Conservation (phyloP, 2,113 vertebrate species). For the Leptocoma aspasia region DNA sequence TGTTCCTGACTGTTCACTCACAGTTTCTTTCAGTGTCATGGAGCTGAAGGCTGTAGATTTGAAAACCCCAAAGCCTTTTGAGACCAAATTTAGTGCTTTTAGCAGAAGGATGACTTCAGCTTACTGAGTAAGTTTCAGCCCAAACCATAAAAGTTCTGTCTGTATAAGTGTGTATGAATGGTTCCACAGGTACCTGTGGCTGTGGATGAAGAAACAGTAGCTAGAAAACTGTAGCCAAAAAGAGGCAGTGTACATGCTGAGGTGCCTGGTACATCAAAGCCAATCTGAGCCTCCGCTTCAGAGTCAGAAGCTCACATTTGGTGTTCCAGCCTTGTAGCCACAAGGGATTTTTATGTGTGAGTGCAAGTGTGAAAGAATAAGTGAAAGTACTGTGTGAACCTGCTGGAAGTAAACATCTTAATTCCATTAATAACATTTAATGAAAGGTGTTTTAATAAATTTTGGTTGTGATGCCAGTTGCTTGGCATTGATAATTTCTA, state of each 20-base stretch:
- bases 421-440: background rate
- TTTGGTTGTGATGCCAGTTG: background rate
- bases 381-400: background rate
- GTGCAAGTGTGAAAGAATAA: background rate
- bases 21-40: background rate
- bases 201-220: background rate
- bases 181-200: background rate
- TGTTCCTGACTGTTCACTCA: background rate
- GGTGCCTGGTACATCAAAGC: background rate
- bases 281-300: background rate
- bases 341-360: background rate
- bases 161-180: rapidly evolving
- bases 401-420: background rate
- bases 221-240: background rate
- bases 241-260: background rate
- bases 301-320: background rate
- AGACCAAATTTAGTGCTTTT: background rate
- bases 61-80: background rate
- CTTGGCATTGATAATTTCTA: background rate
- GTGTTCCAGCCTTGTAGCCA: background rate
- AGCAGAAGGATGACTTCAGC: background rate
- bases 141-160: background rate
- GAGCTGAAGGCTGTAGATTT: background rate
- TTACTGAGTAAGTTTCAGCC: background rate
- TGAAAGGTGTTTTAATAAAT: background rate